Base-by-base conservation (phyloP, 2,888 invertebrate species). In the Cacoxenus indagator region DNA sequence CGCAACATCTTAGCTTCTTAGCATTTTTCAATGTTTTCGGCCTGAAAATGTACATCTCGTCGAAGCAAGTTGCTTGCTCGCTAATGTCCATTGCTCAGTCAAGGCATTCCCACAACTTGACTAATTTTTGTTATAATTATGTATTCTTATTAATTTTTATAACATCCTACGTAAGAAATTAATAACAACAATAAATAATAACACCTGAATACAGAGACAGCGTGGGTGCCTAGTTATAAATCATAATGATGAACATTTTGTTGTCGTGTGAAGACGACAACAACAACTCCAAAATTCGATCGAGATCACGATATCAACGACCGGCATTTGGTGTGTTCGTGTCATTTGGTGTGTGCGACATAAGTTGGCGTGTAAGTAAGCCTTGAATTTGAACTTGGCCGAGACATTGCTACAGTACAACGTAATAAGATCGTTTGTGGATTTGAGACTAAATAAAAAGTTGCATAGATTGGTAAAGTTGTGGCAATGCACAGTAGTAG, bases 301-400 rank as follows among this genome's bases (percentile, higher is more conserved):
- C 37, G 37, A 37, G n/a, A n/a, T n/a, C n/a, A n/a, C n/a, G n/a
- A 37, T 14, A 51, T 51, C 51, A 22, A 72, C 71, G n/a, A 72
- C 75, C 76, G 73, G 73, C 67, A 73, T 75, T 73, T 59, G 57
- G 55, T 73, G 27, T 72, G 64, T 67, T 43, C 70, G 71, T 72
- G 68, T 72, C 37, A 37, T 31, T 48, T 48, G n/a, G 19, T 61
- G n/a, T 61, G 29, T 66, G 57, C 57, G 45, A 57, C 57, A 57
- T 66, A 66, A 66, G 29, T 27, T 45, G 57, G 3, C 31, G 29
- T 74, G 69, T n/a, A 70, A 70, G 77, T 76, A 78, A 82, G 75
- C 81, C 81, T 82, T 82, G 81, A 81, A 81, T 82, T 81, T 81
- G 81, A 81, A 81, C 81, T 81, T 81, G 81, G 74, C 75, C 73